Base-by-base conservation (phyloP, 37 sponge, comb jelly and placozoan genomes). In the Ianthella basta region DNA sequence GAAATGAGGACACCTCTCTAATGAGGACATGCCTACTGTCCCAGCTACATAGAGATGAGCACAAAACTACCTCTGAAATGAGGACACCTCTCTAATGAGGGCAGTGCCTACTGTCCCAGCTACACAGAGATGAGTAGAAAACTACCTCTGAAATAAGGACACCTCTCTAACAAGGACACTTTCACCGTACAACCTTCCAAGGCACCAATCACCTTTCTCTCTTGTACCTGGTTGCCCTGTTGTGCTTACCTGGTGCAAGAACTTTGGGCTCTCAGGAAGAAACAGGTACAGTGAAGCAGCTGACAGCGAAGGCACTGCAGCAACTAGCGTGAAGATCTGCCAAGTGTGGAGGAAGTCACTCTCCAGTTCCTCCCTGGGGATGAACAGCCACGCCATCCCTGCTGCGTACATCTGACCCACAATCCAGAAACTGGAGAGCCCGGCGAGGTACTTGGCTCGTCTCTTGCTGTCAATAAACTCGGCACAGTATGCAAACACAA, bases 241-340 rank as follows among this genome's bases (percentile, higher is more conserved):
- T 13, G 5, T n/a, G 10, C 67, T 30, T 20, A 92, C 90, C 85
- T 89, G 85, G 20, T 89, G 81, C 2, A 93, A 50, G 60, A 65
- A 89, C 57, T 83, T 35, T 33, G 93, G 93, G n/a, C 93, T 89
- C 82, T 93, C 93, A 24, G 93, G 93, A 21, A 93, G 87, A 40
- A 93, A 53, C 53, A 89, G 39, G 69, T 83, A 93, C 25, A 93
- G 68, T 0, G 81, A 8, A 0, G 82, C 88, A 0, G 90, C 90
- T 40, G 87, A 15, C 0, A 89, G 25, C 20, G 93, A 79, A 13
- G 93, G 93, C 10, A 93, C 23, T 55, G 93, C 87, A n/a, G 87
- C 88, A 0, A 93, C 20, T 4, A 87, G 54, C 2, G 87, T 67
- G 82, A 89, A 89, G 25, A 93, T 50, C 50, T 88, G 86, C 93